Evolutionary conservation across 2,888 invertebrate species (phyloP).

Genomic region (Philopedon plagiatum): DNA sequence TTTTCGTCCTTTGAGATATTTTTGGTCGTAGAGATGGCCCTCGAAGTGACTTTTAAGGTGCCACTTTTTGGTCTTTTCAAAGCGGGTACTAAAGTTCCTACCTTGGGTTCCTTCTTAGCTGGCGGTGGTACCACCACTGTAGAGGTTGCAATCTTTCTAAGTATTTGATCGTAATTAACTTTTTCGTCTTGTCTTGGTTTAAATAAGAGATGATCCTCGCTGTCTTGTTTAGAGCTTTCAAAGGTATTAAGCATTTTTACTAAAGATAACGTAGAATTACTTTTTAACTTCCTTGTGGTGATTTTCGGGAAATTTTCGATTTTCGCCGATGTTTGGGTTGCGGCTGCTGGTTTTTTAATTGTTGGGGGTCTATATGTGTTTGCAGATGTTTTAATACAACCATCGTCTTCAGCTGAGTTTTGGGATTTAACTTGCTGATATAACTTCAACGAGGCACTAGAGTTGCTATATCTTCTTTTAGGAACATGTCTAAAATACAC

Average conservation of each 20-base stretch:
- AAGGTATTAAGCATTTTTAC: slow-evolving; percentile 25
- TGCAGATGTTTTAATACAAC: background rate
- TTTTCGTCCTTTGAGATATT: slow-evolving; percentile 13
- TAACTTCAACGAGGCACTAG: slow-evolving; percentile 31
- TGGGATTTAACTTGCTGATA: slow-evolving; percentile 29
- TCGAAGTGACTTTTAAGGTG: slow-evolving; percentile 27
- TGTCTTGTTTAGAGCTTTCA: slow-evolving; percentile 13
- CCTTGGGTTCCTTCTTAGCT: slow-evolving; percentile 21
- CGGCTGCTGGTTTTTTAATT: background rate
- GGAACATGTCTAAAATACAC: slow-evolving; percentile 19
- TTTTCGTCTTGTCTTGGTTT: slow-evolving; percentile 24
- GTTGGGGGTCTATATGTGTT: background rate
- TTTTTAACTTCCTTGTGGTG: background rate
- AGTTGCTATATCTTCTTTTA: slow-evolving; percentile 39
- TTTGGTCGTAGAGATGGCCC: slow-evolving; percentile 43
- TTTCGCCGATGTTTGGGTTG: background rate
- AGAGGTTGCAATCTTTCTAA: slow-evolving; percentile 34
- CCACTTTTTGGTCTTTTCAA: slow-evolving; percentile 3
- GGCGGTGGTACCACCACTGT: background rate
- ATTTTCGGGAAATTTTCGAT: background rate
- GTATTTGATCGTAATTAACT: slow-evolving; percentile 22
- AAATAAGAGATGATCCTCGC: slow-evolving; percentile 17
- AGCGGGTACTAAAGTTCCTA: background rate
- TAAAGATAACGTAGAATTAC: background rate
- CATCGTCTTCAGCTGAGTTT: background rate